A percentile compares a stretch with the other conserved stretches of the same genome.
Conservation (phyloP, 2,888 invertebrate species). For the Hymenopus coronatus region DNA sequence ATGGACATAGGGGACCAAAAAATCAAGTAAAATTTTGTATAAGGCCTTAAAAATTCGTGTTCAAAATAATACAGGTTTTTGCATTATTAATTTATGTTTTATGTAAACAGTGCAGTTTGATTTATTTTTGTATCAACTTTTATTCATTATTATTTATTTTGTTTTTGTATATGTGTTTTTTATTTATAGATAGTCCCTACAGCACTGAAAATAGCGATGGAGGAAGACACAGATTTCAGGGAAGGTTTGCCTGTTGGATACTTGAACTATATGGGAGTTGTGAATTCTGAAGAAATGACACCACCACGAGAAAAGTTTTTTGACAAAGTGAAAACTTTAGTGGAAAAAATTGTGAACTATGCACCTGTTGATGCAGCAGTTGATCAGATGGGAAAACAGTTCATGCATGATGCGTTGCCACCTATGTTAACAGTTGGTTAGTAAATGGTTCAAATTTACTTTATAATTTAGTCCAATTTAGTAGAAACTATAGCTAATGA, state of each 20-base stretch:
- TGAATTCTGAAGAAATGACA: constrained; percentile 56
- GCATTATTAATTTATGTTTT: too few relatives aligned
- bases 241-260: constrained; percentile 78
- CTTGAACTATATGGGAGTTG: constrained; percentile 70
- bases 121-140: too few relatives aligned
- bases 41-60: too few relatives aligned
- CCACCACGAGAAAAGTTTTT: constrained; percentile 40
- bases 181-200: constrained; percentile 60
- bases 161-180: neutral
- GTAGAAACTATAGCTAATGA: neutral
- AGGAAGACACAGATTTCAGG: constrained; percentile 67
- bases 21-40: too few relatives aligned
- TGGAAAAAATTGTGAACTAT: constrained; percentile 46
- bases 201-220: constrained; percentile 70
- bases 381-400: constrained; percentile 81
- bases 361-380: constrained; percentile 69
- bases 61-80: too few relatives aligned
- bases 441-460: constrained; percentile 20
- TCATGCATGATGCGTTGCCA: constrained; percentile 84
- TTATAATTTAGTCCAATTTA: neutral
- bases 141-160: too few relatives aligned
- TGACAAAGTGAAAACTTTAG: constrained; percentile 43
- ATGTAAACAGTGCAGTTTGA: too few relatives aligned
- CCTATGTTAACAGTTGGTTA: constrained; percentile 63
- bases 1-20: too few relatives aligned